These are phyloP conservation scores for Pseudomugil gertrudae DNA, from an alignment of 2,797 vertebrate genomes.

Conservation along the genomic window DNA sequence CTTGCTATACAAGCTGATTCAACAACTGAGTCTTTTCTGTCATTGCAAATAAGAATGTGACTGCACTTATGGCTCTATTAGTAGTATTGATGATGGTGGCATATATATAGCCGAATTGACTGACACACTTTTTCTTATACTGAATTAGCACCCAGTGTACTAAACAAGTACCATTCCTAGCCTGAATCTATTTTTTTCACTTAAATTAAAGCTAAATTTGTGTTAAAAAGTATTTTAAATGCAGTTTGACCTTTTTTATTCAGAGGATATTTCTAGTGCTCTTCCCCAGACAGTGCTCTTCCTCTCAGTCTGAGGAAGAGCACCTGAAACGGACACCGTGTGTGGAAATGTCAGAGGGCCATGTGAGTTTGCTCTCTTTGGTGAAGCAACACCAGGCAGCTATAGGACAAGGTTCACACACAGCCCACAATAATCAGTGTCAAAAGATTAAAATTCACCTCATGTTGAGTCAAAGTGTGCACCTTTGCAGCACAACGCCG, in stretches of 20 bases:
- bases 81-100: no score
- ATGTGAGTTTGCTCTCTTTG: slow-evolving; percentile 28
- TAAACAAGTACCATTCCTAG: no score
- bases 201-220: neutral
- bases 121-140: no score
- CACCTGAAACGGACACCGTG: slow-evolving; percentile 61
- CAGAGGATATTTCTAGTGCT: neutral
- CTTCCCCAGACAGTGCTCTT: neutral
- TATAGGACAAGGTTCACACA: slow-evolving; percentile 56
- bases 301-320: neutral
- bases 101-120: no score
- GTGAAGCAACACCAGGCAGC: slow-evolving; percentile 35
- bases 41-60: no score
- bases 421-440: neutral
- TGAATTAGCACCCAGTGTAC: no score
- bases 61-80: no score
- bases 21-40: no score
- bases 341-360: slow-evolving; percentile 76
- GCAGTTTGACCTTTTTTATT: neutral
- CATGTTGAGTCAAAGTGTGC: neutral
- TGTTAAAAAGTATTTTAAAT: neutral
- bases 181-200: no score
- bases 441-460: slow-evolving; percentile 41
- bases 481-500: neutral
- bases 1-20: no score